Evolutionary conservation across 2,888 invertebrate species (phyloP), one percentile per base, ranked within the genome.

Genomic region (Argyresthia goedartella): DNA sequence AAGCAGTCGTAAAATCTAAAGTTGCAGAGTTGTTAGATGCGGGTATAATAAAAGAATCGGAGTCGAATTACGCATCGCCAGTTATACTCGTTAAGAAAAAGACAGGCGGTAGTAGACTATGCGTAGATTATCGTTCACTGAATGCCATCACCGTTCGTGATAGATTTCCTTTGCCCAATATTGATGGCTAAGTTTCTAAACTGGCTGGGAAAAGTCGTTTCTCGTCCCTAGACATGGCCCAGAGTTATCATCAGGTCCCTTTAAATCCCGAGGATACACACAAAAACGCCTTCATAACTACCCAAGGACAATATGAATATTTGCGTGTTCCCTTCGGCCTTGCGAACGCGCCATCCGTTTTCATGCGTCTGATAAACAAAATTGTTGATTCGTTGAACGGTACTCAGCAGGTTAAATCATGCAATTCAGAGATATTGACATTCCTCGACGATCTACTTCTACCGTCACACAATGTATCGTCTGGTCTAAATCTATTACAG

Each of bases 101-200:
- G 13, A 44, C 9, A 8, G 44, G 44, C 9, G 13, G 16, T 15
- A 44, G n/a, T n/a, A n/a, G 15, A 9, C 11, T 25, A 4, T 39
- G 39, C 50, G 42, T 49, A 35, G 50, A 52, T 11, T 51, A 49
- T 45, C 51, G 54, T 35, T 43, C 44, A 9, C 14, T 51, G n/a
- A 51, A 33, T 14, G 49, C 41, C 10, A 46, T 61, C 1, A 63
- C 63, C 0, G 14, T 63, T 0, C 55, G 55, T 25, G 63, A 65
- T 48, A 57, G 62, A n/a, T 63, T 53, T 50, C 62, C 62, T 0
- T 47, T 64, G 8, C 64, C 62, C 0, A 56, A 61, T 25, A 64
- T 64, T 2, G 64, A 63, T 0, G 62, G 61, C 47, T 60, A 62
- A 14, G 9, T 65, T 1, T 56, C 56, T 1, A 55, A 55, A 7